Base-by-base conservation (phyloP, 1,140 invertebrate genomes). In the Trichogramma pretiosum region DNA sequence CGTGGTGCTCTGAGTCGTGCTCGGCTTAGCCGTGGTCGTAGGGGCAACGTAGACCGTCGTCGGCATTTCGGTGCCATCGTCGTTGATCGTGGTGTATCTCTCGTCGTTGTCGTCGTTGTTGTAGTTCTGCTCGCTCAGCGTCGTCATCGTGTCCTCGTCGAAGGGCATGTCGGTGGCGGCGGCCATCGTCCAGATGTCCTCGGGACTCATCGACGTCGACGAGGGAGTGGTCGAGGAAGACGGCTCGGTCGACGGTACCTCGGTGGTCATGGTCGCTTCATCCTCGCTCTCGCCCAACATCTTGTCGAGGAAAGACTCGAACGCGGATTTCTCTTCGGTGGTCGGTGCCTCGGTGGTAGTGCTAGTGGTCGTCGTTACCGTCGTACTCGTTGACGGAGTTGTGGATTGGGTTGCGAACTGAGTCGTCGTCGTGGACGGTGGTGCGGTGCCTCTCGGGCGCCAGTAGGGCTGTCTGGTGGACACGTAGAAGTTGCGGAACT, bases 221-320 rank as follows among this genome's bases (percentile, higher is more conserved):
- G 28, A 21, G 32, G n/a, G 0, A 2, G 46, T 57, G 0, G 53
- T 51, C 0, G 28, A 21, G 32, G n/a, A 0, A 26, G 56, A 9
- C 24, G 26, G 17, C n/a, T 33, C 17, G n/a, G 22, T 22, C 13
- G 39, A 47, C 8, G 33, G 33, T 34, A 34, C 33, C n/a, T 5
- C 16, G 14, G 41, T 39, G 0, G 26, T 22, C 14, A 13, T 13
- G 17, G 42, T 41, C 0, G 22, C 14, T n/a, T 8, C 13, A 7
- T 53, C 50, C 0, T 57, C 56, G 3, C 33, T 56, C 14, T 52
- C 60, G 26, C 40, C 46, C 0, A 64, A 39, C 33, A 62, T 61
- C 33, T 65, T 55, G 11, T 54, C 52, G 1, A 63, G 33, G 2
- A 65, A 53, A 18, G 56, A 48, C 11, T 60, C 40, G 4, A 63